A percentile compares a stretch with the other conserved stretches of the same genome.
Conservation (phyloP, 92 coral and sea anemone species). For the Montipora capitata region DNA sequence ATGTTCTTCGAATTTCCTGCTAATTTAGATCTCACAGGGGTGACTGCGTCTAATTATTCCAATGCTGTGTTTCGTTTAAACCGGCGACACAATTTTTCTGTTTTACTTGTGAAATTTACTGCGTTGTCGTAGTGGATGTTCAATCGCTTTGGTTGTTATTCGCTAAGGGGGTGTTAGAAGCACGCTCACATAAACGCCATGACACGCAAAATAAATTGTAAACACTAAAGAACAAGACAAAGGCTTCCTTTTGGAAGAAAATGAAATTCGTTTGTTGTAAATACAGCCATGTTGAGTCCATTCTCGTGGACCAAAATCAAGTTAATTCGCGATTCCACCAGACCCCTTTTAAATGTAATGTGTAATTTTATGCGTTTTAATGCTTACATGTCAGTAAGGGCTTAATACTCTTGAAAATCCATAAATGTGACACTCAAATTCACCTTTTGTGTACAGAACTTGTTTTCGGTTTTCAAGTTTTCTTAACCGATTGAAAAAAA, state of each 20-base stretch:
- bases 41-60: conserved; percentile 5
- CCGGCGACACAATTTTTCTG: not conserved
- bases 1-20: conserved; percentile 23
- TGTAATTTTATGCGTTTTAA: no score
- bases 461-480: not conserved
- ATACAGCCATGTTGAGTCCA: not conserved
- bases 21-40: conserved; percentile 41
- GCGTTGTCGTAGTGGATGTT: not conserved
- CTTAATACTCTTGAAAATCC: not conserved
- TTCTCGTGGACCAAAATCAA: not conserved
- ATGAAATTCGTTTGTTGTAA: not conserved
- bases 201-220: not conserved
- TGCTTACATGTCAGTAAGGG: no score
- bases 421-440: not conserved
- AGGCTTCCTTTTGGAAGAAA: not conserved
- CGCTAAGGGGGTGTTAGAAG: not conserved
- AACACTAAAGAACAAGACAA: not conserved
- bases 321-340: not conserved
- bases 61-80: not conserved
- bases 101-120: not conserved
- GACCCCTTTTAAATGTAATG: not conserved
- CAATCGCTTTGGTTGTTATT: not conserved
- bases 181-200: not conserved
- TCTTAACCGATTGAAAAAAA: not conserved
- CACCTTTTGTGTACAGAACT: not conserved